Conservation (phyloP, 2,888 invertebrate genomes). For the Adelphocoris suturalis region DNA sequence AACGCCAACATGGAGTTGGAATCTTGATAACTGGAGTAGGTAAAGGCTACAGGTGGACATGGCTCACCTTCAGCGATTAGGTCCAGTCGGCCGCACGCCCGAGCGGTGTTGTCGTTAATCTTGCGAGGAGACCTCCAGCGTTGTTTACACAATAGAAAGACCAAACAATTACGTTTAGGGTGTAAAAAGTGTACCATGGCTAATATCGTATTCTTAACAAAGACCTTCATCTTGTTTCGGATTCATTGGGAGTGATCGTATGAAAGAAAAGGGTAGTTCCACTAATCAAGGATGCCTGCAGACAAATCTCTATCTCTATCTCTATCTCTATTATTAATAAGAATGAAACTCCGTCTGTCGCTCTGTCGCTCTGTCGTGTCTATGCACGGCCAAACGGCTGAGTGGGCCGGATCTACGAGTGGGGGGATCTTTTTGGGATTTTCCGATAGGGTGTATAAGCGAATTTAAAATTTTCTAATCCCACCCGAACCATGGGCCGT, state of each 20-base stretch:
- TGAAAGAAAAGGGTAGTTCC: background rate
- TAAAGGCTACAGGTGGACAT: background rate
- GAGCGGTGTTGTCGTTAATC: constrained; percentile 1
- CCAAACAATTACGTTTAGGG: constrained; percentile 17
- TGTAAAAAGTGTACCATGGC: background rate
- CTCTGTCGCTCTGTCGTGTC: no score
- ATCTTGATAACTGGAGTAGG: background rate
- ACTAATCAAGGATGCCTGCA: background rate
- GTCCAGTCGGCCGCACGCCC: constrained; percentile 25
- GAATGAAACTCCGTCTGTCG: no score
- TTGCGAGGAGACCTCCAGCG: constrained; percentile 47
- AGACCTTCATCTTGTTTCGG: constrained; percentile 27
- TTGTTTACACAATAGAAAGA: constrained; percentile 47
- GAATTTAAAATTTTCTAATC: no score
- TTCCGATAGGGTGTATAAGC: no score
- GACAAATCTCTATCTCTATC: no score
- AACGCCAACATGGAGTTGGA: no score
- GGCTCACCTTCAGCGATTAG: background rate
- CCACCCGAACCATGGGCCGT: no score
- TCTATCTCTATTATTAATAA: no score
- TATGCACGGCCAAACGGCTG: no score
- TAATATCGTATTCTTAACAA: constrained; percentile 28
- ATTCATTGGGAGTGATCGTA: constrained; percentile 14
- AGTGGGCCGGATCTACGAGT: no score
- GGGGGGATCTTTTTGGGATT: no score